A percentile compares a stretch with the other conserved stretches of the same genome.
Conservation (phyloP, 92 coral and sea anemone genomes). For the Epizoanthus rinbou region DNA sequence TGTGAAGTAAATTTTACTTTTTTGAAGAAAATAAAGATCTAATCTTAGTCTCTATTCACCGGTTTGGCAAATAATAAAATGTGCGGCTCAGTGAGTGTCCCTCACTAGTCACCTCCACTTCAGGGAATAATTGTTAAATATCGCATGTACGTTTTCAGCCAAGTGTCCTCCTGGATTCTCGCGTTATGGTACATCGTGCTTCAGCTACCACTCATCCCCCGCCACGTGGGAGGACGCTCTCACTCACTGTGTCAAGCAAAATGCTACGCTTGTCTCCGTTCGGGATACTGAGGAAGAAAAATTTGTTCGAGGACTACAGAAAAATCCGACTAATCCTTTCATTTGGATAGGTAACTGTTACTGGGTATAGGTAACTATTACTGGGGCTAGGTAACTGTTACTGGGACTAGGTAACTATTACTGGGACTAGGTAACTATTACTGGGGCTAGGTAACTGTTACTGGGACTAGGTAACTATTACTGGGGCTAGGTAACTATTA, state of each 20-base stretch:
- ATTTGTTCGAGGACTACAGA: constrained; percentile 70
- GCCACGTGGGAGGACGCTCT: constrained; percentile 86
- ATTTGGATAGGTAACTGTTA: constrained; percentile 76
- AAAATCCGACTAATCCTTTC: constrained; percentile 52
- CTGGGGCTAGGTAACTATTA: too few relatives aligned
- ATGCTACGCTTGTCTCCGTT: constrained; percentile 76
- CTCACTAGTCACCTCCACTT: background rate
- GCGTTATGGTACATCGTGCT: constrained; percentile 78
- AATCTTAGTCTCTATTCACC: too few relatives aligned
- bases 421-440: too few relatives aligned
- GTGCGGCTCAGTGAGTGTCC: too few relatives aligned
- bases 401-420: constrained; percentile 47
- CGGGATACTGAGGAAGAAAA: constrained; percentile 76
- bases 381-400: too few relatives aligned
- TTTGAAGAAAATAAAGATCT: too few relatives aligned
- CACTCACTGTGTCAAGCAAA: constrained; percentile 67
- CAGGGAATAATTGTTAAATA: too few relatives aligned
- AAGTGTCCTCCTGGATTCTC: constrained; percentile 71
- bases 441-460: too few relatives aligned
- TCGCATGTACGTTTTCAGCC: constrained; percentile 43
- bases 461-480: constrained; percentile 47
- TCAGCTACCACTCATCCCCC: constrained; percentile 66
- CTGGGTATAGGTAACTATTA: too few relatives aligned
- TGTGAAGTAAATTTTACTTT: too few relatives aligned
- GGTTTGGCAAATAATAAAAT: too few relatives aligned